Evolutionary conservation across 2,888 invertebrate species (phyloP).

Genomic region (Lissocephala sabroskyi): DNA sequence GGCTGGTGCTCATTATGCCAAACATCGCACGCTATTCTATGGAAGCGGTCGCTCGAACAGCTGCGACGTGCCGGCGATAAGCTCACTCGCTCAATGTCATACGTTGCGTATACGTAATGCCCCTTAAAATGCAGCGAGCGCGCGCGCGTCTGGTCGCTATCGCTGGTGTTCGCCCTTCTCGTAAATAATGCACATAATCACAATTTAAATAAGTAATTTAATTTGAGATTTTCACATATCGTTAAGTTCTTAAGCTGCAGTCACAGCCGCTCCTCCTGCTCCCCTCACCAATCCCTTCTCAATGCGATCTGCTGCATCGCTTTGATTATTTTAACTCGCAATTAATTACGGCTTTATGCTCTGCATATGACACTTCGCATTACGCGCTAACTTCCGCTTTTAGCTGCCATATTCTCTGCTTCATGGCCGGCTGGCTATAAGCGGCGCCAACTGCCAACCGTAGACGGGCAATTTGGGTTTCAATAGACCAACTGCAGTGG

Average conservation of each 20-base stretch:
- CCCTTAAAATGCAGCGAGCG: constrained; percentile 52
- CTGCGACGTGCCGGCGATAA: constrained; percentile 56
- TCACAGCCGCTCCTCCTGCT: too few relatives aligned
- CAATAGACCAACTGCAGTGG: too few relatives aligned
- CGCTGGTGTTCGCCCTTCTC: constrained; percentile 18
- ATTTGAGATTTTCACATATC: constrained; percentile 57
- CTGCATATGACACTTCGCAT: too few relatives aligned
- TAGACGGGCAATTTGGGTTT: too few relatives aligned
- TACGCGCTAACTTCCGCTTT: not conserved
- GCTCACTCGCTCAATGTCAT: constrained; percentile 45
- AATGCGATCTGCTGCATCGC: not conserved
- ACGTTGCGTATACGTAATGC: constrained; percentile 53
- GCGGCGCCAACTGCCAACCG: too few relatives aligned
- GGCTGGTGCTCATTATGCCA: constrained; percentile 51
- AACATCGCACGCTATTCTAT: constrained; percentile 35
- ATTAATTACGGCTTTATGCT: constrained; percentile 5
- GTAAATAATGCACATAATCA: constrained; percentile 61
- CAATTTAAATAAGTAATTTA: constrained; percentile 63
- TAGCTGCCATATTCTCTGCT: not conserved
- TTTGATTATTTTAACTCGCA: constrained; percentile 5
- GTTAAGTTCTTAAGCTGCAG: constrained; percentile 34
- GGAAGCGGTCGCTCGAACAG: constrained; percentile 37
- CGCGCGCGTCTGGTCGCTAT: constrained; percentile 43
- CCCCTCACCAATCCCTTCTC: too few relatives aligned
- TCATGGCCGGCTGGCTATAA: too few relatives aligned